Evolutionary conservation across 2,113 vertebrate genomes (phyloP).

Genomic region (Eolophus roseicapilla): DNA sequence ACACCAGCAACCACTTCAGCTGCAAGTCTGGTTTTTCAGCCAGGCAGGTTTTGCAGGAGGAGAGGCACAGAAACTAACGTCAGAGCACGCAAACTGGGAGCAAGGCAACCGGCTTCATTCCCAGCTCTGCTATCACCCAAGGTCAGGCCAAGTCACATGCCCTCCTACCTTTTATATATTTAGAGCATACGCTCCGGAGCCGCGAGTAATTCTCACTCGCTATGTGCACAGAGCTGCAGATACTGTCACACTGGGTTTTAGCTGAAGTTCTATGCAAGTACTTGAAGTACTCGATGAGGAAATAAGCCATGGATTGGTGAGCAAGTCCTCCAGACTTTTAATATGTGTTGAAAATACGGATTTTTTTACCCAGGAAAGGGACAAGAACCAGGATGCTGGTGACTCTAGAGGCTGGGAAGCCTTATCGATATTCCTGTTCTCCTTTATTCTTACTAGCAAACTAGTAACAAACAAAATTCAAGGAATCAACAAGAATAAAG

Average conservation of each 20-base stretch:
- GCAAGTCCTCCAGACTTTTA: too few species aligned
- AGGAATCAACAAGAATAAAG: neutral
- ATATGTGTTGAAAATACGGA: neutral
- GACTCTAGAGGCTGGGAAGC: neutral
- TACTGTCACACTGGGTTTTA: neutral
- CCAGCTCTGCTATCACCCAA: neutral
- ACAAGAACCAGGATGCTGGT: neutral
- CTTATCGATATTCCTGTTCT: neutral
- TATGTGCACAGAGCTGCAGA: neutral
- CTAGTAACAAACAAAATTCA: neutral
- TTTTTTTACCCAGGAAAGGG: fast-evolving
- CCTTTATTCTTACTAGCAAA: neutral
- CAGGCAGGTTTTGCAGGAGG: neutral
- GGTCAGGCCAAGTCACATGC: neutral
- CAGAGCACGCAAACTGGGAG: fast-evolving
- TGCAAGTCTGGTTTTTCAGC: too few species aligned
- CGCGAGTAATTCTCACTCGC: neutral
- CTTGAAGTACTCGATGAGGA: neutral
- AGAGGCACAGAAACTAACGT: fast-evolving
- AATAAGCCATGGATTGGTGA: neutral
- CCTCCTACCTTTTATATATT: slow-evolving; percentile 25
- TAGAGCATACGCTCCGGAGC: neutral
- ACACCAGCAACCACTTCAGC: fast-evolving
- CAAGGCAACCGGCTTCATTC: neutral
- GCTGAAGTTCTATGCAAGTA: neutral